Percentiles rank a stretch among this genome's conserved stretches.
Evolutionary conservation across 2,797 vertebrate species (phyloP).

Genomic region (Holocentrus rufus): DNA sequence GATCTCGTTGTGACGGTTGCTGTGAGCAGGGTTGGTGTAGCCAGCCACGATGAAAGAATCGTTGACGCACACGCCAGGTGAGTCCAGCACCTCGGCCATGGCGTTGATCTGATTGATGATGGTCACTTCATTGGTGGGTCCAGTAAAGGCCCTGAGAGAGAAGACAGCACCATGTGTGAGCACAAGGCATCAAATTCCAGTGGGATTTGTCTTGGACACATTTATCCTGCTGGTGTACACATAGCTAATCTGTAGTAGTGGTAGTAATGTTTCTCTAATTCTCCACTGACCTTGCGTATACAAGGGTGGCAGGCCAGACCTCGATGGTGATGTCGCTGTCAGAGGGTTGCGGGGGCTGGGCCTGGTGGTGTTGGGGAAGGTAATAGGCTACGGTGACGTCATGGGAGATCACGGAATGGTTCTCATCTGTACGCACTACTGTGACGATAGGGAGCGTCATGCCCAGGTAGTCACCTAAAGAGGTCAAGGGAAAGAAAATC

Average conservation of each 20-base stretch:
- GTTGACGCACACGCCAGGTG: constrained; percentile 72
- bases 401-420: constrained; percentile 70
- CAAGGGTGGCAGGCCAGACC: constrained; percentile 85
- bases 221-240: too few species aligned
- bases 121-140: constrained; percentile 87
- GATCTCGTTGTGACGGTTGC: constrained; percentile 87
- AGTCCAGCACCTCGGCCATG: constrained; percentile 84
- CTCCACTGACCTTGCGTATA: constrained; percentile 84
- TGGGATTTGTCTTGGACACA: background rate
- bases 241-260: background rate
- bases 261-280: background rate
- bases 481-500: constrained; percentile 1
- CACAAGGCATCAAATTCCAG: background rate
- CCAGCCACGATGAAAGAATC: constrained; percentile 89
- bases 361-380: constrained; percentile 85
- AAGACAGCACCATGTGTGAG: background rate
- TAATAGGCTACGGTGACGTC: constrained; percentile 87
- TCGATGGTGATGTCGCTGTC: constrained; percentile 86
- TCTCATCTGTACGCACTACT: constrained; percentile 83
- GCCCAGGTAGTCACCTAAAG: constrained; percentile 86
- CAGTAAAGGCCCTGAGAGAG: constrained; percentile 83
- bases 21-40: constrained; percentile 89
- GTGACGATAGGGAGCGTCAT: constrained; percentile 91
- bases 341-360: constrained; percentile 81
- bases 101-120: constrained; percentile 84